A percentile compares a stretch with the other conserved stretches of the same genome.
Evolutionary conservation across 2,888 invertebrate genomes (phyloP).

Genomic region (Cheilosia soror): DNA sequence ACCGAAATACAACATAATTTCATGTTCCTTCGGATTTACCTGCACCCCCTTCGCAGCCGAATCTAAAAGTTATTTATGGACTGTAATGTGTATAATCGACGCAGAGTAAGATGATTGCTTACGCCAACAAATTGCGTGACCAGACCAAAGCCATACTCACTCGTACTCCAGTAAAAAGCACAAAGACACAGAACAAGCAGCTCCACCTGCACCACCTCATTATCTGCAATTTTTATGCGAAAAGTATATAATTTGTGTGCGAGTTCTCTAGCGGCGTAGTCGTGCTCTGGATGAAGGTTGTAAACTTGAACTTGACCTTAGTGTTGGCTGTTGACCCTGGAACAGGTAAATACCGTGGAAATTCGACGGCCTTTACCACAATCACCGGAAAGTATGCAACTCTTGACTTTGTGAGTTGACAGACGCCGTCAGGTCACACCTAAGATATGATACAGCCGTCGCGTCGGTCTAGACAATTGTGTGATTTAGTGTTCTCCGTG

Average conservation of each 20-base stretch:
- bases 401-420: constrained; percentile 24
- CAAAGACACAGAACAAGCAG: constrained; percentile 12
- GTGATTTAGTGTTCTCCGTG: constrained; percentile 4
- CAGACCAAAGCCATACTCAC: constrained; percentile 2
- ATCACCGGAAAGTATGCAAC: constrained; percentile 7
- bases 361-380: background rate
- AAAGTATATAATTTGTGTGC: constrained; percentile 20
- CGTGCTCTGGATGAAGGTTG: constrained; percentile 54
- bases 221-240: constrained; percentile 48
- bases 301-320: constrained; percentile 66
- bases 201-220: constrained; percentile 38
- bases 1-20: constrained; percentile 4
- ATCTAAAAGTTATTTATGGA: constrained; percentile 3
- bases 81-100: constrained; percentile 19
- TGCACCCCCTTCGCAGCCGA: constrained; percentile 7
- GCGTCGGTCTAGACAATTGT: constrained; percentile 15
- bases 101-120: constrained; percentile 2
- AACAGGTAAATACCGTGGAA: constrained; percentile 39
- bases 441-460: constrained; percentile 3
- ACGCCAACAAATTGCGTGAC: constrained; percentile 30
- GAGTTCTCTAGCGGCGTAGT: constrained; percentile 2
- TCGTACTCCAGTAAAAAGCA: background rate
- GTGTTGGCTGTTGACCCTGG: background rate
- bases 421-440: constrained; percentile 45
- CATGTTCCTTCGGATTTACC: constrained; percentile 10